phyloP scores from a whole-genome alignment of 2,797 vertebrate genomes.

The Pangasius sanitwongsei region DNA sequence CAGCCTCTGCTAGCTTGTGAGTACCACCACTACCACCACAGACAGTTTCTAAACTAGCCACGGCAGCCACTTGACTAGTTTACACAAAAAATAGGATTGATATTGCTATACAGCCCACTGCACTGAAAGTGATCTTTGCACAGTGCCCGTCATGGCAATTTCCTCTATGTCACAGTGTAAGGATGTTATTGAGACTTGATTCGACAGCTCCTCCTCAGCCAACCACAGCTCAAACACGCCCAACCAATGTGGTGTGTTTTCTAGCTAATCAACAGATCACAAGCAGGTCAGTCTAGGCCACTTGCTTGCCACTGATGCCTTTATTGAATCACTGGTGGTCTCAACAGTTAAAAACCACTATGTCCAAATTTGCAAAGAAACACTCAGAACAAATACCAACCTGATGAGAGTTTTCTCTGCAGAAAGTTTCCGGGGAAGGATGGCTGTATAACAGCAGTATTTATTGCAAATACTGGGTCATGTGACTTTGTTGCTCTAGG shows the following conservation, averaged over 20 bases:
- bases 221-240: not conserved
- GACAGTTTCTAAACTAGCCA: not conserved
- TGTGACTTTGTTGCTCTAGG: not conserved
- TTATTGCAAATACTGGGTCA: not conserved
- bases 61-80: not conserved
- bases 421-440: not conserved
- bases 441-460: not conserved
- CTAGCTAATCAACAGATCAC: not conserved
- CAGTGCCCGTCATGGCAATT: not conserved
- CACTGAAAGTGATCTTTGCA: not conserved
- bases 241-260: conserved; percentile 5
- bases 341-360: not conserved
- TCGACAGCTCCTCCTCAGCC: not conserved
- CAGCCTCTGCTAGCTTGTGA: not conserved
- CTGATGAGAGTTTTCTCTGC: not conserved
- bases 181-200: not conserved
- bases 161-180: no score
- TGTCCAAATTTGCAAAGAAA: not conserved
- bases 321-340: not conserved
- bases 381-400: not conserved
- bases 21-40: not conserved
- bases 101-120: no score
- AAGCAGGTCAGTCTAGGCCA: not conserved
- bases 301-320: not conserved
- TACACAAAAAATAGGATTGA: not conserved